Base-by-base conservation (phyloP, 2,888 invertebrate species). In the Seira ritae region DNA sequence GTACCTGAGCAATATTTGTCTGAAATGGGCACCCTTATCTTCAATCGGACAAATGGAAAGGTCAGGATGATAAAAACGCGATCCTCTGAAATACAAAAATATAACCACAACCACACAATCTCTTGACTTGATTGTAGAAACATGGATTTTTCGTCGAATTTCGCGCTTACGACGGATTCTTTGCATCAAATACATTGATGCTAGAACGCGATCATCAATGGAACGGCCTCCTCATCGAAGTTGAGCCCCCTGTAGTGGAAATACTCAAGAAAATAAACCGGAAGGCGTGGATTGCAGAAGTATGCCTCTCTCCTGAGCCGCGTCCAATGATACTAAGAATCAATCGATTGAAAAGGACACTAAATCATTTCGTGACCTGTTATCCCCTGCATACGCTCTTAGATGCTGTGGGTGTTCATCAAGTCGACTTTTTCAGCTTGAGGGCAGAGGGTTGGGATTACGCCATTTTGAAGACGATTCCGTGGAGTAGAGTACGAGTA, bases 181-280 rank as follows among this genome's bases (percentile, higher is more conserved):
- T 84, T 37, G 22, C 92, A 23, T 92, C 92, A 42, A 92, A 93
- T 88, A 92, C 92, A 0, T 89, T 92, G 15, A 90, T 90, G 77
- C 90, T 93, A 71, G 93, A 93, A 88, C 89, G 91, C 66, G 89
- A 89, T 46, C 89, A 90, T 4, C 90, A 90, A 46, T 92, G 92
- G 92, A 90, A 89, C 0, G 92, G 92, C 1, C 87, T 92, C 42
- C 90, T 92, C 1, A 91, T 92, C 55, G 92, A 92, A 88, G 31
- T 8, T 4, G 19, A 60, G 2, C 31, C 31, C 8, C 3, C 3
- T 4, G 31, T 8, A 31, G 8, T 8, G 31, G 8, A 31, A 31
- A 31, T 31, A 4, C 31, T 31, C 8, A 31, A 46, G 3, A 1
- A 68, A 50, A 17, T 15, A 19, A 19, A 75, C 50, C 0, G 15